Conservation (phyloP, 1,140 invertebrate genomes). For the Brachionus plicatilis region DNA sequence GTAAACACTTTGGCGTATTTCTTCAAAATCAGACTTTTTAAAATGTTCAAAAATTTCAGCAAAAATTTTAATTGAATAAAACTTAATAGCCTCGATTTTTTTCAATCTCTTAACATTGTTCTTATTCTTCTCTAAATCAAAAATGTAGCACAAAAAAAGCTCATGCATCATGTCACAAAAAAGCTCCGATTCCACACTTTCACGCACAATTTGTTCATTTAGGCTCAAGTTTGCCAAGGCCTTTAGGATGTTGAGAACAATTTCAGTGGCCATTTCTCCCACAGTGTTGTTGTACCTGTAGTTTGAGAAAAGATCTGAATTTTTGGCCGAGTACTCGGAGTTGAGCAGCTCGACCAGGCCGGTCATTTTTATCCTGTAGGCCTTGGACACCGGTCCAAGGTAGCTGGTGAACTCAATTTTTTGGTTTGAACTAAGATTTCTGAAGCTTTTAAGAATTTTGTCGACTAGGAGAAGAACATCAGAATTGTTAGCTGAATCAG, state of each 20-base stretch:
- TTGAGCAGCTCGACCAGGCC: not conserved
- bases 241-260: not conserved
- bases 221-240: not conserved
- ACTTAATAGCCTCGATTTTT: slow-evolving; percentile 6
- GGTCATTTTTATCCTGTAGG: not conserved
- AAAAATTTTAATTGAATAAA: slow-evolving; percentile 17
- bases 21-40: not conserved
- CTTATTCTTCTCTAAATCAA: not conserved
- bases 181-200: not conserved
- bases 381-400: not conserved
- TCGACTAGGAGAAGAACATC: not conserved
- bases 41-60: not conserved
- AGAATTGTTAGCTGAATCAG: not conserved
- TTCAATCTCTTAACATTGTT: slow-evolving; percentile 28
- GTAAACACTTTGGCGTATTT: not conserved
- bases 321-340: not conserved
- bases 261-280: slow-evolving; percentile 13
- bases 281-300: slow-evolving; percentile 1
- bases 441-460: not conserved
- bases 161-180: not conserved
- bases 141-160: not conserved
- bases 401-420: not conserved
- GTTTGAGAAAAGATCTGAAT: not conserved
- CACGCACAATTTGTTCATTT: not conserved
- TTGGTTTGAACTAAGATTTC: not conserved